Base-by-base conservation (phyloP, 2,797 vertebrate species). In the Clarias platycephalus region DNA sequence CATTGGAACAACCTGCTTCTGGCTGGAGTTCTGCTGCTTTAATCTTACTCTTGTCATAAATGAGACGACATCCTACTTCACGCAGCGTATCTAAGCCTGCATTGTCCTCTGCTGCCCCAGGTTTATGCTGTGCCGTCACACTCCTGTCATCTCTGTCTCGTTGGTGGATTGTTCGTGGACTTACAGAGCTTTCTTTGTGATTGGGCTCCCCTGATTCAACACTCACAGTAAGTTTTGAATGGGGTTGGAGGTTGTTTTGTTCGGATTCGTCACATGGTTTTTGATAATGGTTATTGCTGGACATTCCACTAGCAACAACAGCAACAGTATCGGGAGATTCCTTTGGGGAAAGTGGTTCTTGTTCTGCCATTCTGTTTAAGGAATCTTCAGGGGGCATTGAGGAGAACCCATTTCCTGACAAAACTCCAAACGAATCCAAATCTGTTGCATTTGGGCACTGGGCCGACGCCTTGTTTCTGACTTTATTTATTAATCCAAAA, bases 271-370 rank as follows among this genome's bases (percentile, higher is more conserved):
- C 74, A 88, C 80, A 77, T 57, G 79, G 78, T 67, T 90, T 88
- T 83, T 92, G 89, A 87, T 84, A 91, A 60, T 87, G 86, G 79
- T 90, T 90, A 87, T 89, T 88, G 5, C 87, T 88, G 31, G 83
- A 82, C 18, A 78, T n/a, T 0, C 68, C 80, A 55, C 87, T 86
- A 77, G 92, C 91, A 88, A 91, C 88, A 26, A 92, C 83, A 34
- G 92, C 83, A 53, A 34, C 26, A 26, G 24, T 57, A n/a, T 78
- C 70, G 44, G 53, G 31, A 58, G 66, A 72, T 37, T 64, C 85
- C 31, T 83, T 81, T 37, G 58, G 76, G 60, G 80, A 81, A 84
- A 67, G 74, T 55, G 63, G 80, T 10, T 83, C 70, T 28, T 76
- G 62, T 22, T 88, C 87, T 77, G 81, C 8, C 72, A 77, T 88